Conservation (phyloP, 2,888 invertebrate genomes). For the Harpalus rubripes region DNA sequence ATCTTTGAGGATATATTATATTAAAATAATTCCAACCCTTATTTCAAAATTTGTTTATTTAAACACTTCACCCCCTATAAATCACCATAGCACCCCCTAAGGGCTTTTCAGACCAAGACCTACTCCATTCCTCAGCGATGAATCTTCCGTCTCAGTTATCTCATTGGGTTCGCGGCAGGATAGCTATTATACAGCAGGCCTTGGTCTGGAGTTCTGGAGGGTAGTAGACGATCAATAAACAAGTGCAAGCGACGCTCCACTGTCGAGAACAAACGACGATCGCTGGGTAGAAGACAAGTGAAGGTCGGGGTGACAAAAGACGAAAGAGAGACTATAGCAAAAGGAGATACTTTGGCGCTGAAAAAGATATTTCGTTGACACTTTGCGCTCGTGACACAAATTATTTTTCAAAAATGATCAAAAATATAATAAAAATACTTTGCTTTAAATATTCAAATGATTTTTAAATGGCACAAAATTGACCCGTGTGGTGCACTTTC, state of each 20-base stretch:
- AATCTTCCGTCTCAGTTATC: slow-evolving; percentile 48
- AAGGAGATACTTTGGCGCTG: no score
- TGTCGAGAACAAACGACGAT: background rate
- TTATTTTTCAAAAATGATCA: no score
- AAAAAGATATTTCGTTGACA: no score
- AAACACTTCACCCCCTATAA: background rate
- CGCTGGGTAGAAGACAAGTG: background rate
- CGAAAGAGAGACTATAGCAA: no score
- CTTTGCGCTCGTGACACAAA: no score
- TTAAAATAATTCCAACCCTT: background rate
- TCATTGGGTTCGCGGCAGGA: slow-evolving; percentile 34
- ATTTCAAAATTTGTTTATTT: background rate
- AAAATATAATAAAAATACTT: no score
- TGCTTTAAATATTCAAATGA: no score
- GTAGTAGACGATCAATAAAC: slow-evolving; percentile 47
- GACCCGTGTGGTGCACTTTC: no score
- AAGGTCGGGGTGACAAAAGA: background rate
- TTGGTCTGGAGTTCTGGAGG: slow-evolving; percentile 48
- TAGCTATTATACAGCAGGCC: slow-evolving; percentile 9
- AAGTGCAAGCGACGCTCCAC: slow-evolving; percentile 39
- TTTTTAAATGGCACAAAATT: no score
- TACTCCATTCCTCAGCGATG: background rate
- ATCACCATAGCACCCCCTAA: background rate
- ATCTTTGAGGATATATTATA: background rate
- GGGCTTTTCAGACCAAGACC: slow-evolving; percentile 19